phyloP scores from a whole-genome alignment of 2,113 vertebrate species.

The Pseudonaja textilis region DNA sequence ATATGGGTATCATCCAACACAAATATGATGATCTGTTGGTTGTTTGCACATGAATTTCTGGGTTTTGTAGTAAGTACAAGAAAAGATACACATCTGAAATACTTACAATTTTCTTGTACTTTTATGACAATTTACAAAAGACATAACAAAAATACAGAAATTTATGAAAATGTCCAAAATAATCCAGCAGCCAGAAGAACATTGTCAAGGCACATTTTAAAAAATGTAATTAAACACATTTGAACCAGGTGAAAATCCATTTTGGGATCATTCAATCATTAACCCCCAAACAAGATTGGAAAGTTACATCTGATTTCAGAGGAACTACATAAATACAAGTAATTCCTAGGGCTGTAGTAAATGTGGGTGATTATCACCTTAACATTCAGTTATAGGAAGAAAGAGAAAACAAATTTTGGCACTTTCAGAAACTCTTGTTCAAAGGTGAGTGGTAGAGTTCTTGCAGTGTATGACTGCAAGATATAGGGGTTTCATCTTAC shows the following conservation, averaged over 20 bases:
- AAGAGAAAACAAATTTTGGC: not conserved
- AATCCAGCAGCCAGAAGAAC: slow-evolving; percentile 15
- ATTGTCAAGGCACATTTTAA: slow-evolving; percentile 29
- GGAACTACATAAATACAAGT: slow-evolving; percentile 58
- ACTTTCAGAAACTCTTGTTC: not conserved
- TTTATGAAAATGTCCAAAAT: slow-evolving; percentile 47
- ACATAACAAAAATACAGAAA: slow-evolving; percentile 52
- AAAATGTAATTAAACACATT: slow-evolving; percentile 54
- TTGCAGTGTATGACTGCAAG: not conserved
- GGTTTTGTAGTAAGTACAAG: slow-evolving; percentile 18
- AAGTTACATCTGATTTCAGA: slow-evolving; percentile 63
- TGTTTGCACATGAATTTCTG: not conserved
- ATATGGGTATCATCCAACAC: not conserved
- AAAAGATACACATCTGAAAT: not conserved
- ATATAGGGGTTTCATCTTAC: not conserved
- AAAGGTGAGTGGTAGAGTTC: not conserved
- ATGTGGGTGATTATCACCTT: slow-evolving; percentile 55
- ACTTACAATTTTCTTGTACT: slow-evolving; percentile 35
- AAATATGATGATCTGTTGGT: slow-evolving; percentile 7
- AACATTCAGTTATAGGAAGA: not conserved
- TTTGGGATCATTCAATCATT: slow-evolving; percentile 52
- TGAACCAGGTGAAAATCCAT: slow-evolving; percentile 51
- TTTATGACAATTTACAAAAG: slow-evolving; percentile 50
- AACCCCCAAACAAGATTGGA: slow-evolving; percentile 68
- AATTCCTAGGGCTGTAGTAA: slow-evolving; percentile 54